Conservation (phyloP, 2,113 vertebrate genomes). For the Dinomys branickii region DNA sequence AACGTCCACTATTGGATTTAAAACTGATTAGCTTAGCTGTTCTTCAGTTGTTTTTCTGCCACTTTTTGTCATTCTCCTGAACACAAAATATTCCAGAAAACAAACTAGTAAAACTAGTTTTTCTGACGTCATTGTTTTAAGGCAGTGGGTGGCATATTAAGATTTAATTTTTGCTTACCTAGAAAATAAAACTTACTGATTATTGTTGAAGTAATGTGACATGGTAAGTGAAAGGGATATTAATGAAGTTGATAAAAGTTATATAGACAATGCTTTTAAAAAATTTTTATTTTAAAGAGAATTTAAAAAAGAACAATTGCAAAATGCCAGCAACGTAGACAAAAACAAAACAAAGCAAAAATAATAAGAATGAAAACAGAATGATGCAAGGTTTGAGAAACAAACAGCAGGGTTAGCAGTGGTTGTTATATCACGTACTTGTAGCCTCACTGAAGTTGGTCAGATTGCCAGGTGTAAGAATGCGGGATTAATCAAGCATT, state of each 20-base stretch:
- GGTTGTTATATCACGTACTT: too few species aligned
- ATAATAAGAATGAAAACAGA: too few species aligned
- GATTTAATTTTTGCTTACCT: constrained; percentile 31
- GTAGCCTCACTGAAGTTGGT: too few species aligned
- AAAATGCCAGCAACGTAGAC: too few species aligned
- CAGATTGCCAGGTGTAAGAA: too few species aligned
- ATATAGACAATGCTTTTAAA: constrained; percentile 79
- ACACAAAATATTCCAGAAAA: background rate
- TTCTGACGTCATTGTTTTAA: constrained; percentile 35
- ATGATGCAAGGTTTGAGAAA: too few species aligned
- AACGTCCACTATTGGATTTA: background rate
- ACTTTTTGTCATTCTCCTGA: background rate
- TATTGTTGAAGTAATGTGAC: constrained; percentile 56
- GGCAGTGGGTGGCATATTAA: background rate
- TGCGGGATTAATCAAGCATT: too few species aligned
- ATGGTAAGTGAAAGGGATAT: constrained; percentile 82
- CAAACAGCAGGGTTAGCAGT: too few species aligned
- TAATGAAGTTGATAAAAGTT: constrained; percentile 81
- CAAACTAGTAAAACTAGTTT: too few species aligned
- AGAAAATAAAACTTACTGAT: constrained; percentile 25
- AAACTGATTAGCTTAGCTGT: background rate
- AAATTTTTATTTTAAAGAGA: too few species aligned
- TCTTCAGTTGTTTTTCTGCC: background rate
- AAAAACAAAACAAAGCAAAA: too few species aligned
- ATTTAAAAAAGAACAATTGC: too few species aligned